Conservation (phyloP, 1,140 invertebrate genomes). For the Achatina immaculata region DNA sequence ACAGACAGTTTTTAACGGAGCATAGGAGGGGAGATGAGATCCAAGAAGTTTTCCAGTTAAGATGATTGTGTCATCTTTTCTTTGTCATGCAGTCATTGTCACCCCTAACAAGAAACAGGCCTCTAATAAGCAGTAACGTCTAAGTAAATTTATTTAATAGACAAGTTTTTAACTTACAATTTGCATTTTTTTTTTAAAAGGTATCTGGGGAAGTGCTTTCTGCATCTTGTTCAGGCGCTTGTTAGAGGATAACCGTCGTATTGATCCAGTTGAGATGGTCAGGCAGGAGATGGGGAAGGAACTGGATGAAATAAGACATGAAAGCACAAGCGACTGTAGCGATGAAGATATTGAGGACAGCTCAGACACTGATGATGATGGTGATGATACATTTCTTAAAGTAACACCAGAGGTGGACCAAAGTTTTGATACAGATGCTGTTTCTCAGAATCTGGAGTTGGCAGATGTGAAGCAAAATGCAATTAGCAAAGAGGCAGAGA, state of each 20-base stretch:
- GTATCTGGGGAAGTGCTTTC: constrained; percentile 75
- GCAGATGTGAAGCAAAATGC: background rate
- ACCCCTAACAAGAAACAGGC: no score
- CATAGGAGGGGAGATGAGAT: no score
- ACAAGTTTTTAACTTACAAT: background rate
- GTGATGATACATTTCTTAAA: background rate
- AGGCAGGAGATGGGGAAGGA: constrained; percentile 64
- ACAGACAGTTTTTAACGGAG: no score
- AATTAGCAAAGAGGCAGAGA: background rate
- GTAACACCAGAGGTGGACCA: background rate
- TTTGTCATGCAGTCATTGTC: no score
- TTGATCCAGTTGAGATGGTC: constrained; percentile 70
- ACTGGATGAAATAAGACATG: constrained; percentile 52
- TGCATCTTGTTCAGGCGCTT: constrained; percentile 73
- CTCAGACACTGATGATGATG: constrained; percentile 1
- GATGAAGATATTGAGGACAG: constrained; percentile 53
- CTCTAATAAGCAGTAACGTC: no score
- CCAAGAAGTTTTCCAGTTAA: no score
- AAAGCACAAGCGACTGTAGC: constrained; percentile 47
- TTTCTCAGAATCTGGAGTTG: background rate
- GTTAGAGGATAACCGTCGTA: constrained; percentile 65
- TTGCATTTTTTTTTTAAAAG: constrained; percentile 42
- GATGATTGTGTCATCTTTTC: no score
- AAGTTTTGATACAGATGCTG: no score
- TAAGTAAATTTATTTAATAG: no score